Base-by-base conservation (phyloP, 2,113 vertebrate species). In the cattle (Bos taurus) region DNA sequence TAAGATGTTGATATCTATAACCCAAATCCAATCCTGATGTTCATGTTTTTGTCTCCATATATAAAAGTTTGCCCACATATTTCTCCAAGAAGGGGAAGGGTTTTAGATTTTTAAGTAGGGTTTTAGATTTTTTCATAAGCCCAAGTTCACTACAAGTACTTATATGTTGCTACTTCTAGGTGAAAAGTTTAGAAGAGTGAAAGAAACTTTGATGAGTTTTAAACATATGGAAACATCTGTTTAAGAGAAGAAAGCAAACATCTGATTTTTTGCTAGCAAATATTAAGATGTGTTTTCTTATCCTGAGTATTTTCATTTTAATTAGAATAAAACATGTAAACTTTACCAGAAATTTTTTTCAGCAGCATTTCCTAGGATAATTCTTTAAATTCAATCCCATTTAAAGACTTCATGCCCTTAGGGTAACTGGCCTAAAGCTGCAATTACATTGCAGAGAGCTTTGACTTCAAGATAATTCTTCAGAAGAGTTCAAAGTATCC, bases 11-110 rank as follows among this genome's bases (percentile, higher is more conserved):
- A 99, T 74, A 98, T 99, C 85, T 99, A 98, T 89, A 98, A 99
- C 96, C 99, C 99, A 84, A 99, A 99, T 88, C 99, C 99, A 50
- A 50, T 99, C 33, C 98, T 97, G 97, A 99, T 99, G 98, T 97
- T 99, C 90, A 99, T 99, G 97, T 94, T 99, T 56, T 99, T 97
- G 99, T 99, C 90, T 99, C 99, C 92, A 98, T 99, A 56, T 98
- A 98, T 81, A 98, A 99, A 97, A 96, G 14, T 52, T 98, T 99
- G 43, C 99, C 99, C 94, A 98, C 98, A 54, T 99, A 99, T 94
- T 56, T 99, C 64, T 98, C 99, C 23, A 94, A 77, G 89, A 95
- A 78, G 25, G 98, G 97, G 43, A 83, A 99, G 83, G 98, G 97
- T n/a, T 99, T 99, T 74, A 74, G 88, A 48, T 36, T 81, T 26